phyloP scores from a whole-genome alignment of 2,797 vertebrate genomes.

The Sebastes aleutianus region DNA sequence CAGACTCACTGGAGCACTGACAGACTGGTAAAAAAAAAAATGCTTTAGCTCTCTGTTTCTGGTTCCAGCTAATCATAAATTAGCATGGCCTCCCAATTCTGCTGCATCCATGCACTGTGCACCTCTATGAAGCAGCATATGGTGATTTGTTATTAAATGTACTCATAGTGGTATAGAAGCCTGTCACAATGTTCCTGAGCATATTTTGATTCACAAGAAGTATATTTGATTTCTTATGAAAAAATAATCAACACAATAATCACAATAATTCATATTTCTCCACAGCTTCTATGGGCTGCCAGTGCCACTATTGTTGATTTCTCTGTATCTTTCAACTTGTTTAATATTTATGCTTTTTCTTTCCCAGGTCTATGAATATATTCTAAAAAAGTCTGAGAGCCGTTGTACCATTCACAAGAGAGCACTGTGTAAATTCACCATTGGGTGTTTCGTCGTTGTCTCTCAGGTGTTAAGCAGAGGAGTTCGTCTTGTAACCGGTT shows the following conservation, averaged over 20 bases:
- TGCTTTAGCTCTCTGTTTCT: constrained; percentile 16
- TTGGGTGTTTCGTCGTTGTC: constrained; percentile 80
- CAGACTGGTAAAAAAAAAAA: constrained; percentile 43
- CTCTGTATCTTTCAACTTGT: neutral
- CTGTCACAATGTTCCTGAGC: neutral
- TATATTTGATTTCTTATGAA: constrained; percentile 13
- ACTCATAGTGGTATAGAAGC: neutral
- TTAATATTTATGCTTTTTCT: constrained; percentile 44
- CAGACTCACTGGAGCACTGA: constrained; percentile 42
- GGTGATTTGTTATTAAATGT: constrained; percentile 2
- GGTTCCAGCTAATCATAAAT: constrained; percentile 34
- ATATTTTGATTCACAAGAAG: constrained; percentile 21
- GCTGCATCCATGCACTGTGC: constrained; percentile 2
- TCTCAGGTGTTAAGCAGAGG: constrained; percentile 87
- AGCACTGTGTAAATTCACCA: constrained; percentile 49
- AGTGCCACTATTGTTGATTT: neutral
- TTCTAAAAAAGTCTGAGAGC: constrained; percentile 5
- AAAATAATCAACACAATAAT: constrained; percentile 8
- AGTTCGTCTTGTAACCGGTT: constrained; percentile 92
- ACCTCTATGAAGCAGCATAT: neutral
- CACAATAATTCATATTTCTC: constrained; percentile 17
- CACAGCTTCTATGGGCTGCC: constrained; percentile 46
- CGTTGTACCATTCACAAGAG: neutral
- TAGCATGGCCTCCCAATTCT: constrained; percentile 16
- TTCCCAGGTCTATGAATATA: constrained; percentile 15